Evolutionary conservation across 2,888 invertebrate genomes (phyloP), one percentile per base, ranked within the genome.

Genomic region (Hydroisotoma schaefferi): DNA sequence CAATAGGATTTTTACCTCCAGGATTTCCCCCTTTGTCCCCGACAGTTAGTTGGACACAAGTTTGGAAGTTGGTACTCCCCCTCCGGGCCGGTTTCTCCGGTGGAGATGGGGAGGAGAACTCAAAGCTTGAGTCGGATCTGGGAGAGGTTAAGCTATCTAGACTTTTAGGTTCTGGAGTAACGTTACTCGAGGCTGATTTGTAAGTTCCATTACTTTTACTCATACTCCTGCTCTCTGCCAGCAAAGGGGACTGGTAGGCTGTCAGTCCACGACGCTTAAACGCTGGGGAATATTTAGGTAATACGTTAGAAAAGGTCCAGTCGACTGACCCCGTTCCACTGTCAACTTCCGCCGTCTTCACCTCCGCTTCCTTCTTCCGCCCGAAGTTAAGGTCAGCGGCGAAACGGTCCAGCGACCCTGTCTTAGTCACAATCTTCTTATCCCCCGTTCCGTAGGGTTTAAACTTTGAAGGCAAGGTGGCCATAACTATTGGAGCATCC

Each of bases 251-350:
- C 59, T 69, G 69, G 74, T 85, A 86, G 1, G 87, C 82, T 72
- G 87, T 83, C 49, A 88, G 78, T 58, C 84, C 84, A 77, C 87
- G 87, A 66, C 88, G 79, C 76, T 88, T 89, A 74, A 88, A 88
- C 2, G 88, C 88, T 18, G 88, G 88, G 1, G 88, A 88, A 79
- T 88, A 89, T 78, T 87, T 88, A 1, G 88, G 87, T 70, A 88
- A 78, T 43, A 72, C 63, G 66, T 61, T 64, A 37, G 73, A 44
- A 56, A 68, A 59, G 33, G 54, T 67, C 69, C 67, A 67, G 38
- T 57, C n/a, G n/a, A n/a, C n/a, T n/a, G n/a, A n/a, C n/a, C n/a
- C n/a, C n/a, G n/a, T n/a, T n/a, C n/a, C n/a, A n/a, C n/a, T n/a
- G n/a, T n/a, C n/a, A n/a, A n/a, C n/a, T n/a, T n/a, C n/a, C n/a